phyloP scores from a whole-genome alignment of 2,113 vertebrate genomes.

The Microcebus murinus region DNA sequence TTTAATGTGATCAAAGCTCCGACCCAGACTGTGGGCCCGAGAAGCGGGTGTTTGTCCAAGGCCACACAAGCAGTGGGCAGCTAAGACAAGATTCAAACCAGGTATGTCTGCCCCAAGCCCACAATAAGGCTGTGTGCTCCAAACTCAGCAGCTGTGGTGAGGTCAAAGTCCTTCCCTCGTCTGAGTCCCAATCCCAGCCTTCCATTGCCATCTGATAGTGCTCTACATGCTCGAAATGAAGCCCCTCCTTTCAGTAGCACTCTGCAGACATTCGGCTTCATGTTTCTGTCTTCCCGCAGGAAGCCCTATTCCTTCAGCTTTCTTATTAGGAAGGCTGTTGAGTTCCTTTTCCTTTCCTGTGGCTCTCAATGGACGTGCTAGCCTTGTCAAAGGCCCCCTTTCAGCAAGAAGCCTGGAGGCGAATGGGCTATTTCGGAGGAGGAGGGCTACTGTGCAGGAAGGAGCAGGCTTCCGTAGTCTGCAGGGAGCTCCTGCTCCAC shows the following conservation, averaged over 20 bases:
- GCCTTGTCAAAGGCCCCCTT: not conserved
- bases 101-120: not conserved
- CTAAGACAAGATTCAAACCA: not conserved
- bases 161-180: not conserved
- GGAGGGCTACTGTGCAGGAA: not conserved
- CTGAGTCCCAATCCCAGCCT: not conserved
- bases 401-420: not conserved
- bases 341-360: not conserved
- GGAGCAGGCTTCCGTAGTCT: not conserved
- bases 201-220: no score
- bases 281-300: not conserved
- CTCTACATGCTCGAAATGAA: not conserved
- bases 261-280: not conserved
- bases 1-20: not conserved
- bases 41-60: not conserved
- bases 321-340: not conserved
- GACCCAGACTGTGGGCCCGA: not conserved
- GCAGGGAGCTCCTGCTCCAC: fast-evolving
- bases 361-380: not conserved
- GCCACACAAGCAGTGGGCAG: not conserved
- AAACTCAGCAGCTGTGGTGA: not conserved
- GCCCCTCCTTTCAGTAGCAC: fast-evolving
- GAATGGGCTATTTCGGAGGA: not conserved
- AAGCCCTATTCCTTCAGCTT: not conserved
- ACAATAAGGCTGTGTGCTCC: not conserved